Evolutionary conservation across 2,113 vertebrate genomes (phyloP), one percentile per base, ranked within the genome.

Genomic region (Spea multiplicata): DNA sequence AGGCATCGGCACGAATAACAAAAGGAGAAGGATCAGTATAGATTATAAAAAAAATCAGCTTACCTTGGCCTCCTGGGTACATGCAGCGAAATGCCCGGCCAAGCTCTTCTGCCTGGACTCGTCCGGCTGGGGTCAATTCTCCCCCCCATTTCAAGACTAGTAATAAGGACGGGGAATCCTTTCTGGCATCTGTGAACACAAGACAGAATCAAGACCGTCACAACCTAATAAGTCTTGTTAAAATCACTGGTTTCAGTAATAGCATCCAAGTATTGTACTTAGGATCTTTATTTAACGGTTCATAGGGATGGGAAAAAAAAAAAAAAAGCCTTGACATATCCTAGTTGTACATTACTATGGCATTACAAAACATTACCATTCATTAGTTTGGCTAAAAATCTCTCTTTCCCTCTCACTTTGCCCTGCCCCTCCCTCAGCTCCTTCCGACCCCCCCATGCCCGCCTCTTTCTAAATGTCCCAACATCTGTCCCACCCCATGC

Each of bases 1-100:
- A 30, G 30, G 30, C 30, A 30, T 30, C 30, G 30, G 30, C 30
- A 30, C 30, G 2, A 30, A 30, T 30, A 30, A 30, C 30, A 30
- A 30, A 30, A 30, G 30, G 30, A 30, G 30, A 30, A 30, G 30
- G 52, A 57, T 9, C 8, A 46, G 44, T 45, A 8, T n/a, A 52
- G 55, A 48, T 16, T 17, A 66, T 44, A 17, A 69, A 48, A n/a
- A n/a, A 49, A 50, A 17, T 6, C 48, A 44, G 78, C 87, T 89
- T 84, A 99, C 97, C 97, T 92, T 99, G 97, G 59, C 97, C 97
- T 82, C 97, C 97, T 0, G 97, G 97, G 84, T 99, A 99, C 97
- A 99, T 99, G 81, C 97, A 99, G 83, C 97, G 95, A 78, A 99
- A 99, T 61, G 97, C 97, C 64, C 95, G 83, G 0, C 97, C 97